These are phyloP conservation scores for Oreochromis tanganicae DNA, from an alignment of 2,113 vertebrate genomes.

Conservation along the genomic window DNA sequence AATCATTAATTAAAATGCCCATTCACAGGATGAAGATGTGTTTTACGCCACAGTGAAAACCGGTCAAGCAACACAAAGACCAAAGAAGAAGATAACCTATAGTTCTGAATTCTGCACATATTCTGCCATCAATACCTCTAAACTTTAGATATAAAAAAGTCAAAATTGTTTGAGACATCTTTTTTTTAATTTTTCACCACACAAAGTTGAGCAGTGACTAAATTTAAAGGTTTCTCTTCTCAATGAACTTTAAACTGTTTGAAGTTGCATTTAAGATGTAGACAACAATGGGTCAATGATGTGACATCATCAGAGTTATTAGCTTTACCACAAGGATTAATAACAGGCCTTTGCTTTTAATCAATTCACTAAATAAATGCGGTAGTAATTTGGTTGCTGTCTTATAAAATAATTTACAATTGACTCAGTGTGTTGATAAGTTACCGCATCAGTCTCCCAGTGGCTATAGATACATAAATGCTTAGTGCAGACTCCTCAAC, in stretches of 20 bases:
- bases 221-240: neutral
- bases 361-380: neutral
- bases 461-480: neutral
- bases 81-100: fast-evolving
- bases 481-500: fast-evolving
- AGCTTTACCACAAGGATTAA: neutral
- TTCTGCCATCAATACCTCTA: neutral
- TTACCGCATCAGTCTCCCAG: neutral
- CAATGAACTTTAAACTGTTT: neutral
- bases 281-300: neutral
- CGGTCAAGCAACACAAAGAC: neutral
- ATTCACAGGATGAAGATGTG: neutral
- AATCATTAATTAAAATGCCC: neutral
- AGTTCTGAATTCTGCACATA: neutral
- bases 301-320: neutral
- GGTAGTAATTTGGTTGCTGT: neutral
- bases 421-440: neutral
- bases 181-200: neutral
- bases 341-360: neutral
- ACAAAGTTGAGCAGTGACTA: neutral
- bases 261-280: neutral
- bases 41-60: neutral
- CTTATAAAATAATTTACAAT: neutral
- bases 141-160: neutral
- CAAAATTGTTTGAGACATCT: neutral